Evolutionary conservation across 2,797 vertebrate genomes (phyloP), one percentile per base, ranked within the genome.

Genomic region (Epinephelus malabaricus): DNA sequence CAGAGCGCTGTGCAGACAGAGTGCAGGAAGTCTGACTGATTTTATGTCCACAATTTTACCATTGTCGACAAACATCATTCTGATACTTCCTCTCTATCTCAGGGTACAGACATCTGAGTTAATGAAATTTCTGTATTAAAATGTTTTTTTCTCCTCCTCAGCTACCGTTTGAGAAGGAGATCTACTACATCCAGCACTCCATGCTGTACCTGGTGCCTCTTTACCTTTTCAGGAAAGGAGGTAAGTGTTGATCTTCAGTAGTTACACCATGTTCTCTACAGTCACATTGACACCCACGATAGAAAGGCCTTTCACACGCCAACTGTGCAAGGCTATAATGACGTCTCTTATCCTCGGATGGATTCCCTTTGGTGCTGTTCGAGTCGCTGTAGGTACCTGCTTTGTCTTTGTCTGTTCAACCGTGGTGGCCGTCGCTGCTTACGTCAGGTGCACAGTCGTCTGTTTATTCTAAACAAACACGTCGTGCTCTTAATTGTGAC

Each of bases 181-280:
- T 99, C 83, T 99, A 99, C 95, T 99, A 99, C 90, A 97, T 99
- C 88, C 98, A 99, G 84, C 98, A 99, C 86, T 96, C 97, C 90
- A 98, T 99, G 97, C 95, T 99, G 43, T 99, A 99, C 84, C 93
- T 99, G 82, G 98, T 99, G 51, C 98, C 98, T 85, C 92, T 99
- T 61, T 99, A 99, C 86, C 96, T 99, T 76, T 96, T 99, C 90
- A 96, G 95, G 90, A 99, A 98, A 96, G 97, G 98, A 97, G 98
- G 98, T 99, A 94, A 73, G 97, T 74, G 50, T 80, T 45, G 8
- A 15, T 66, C 21, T 3, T 40, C 3, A 27, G 9, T 34, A 23
- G 19, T 18, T 2, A 34, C 49, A 43, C 25, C 1, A 1, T n/a
- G 13, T 3, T 55, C 30, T 43, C 47, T 72, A 19, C 15, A 2